A percentile compares a stretch with the other conserved stretches of the same genome.
These are phyloP conservation scores for Sparidentex hasta DNA, from an alignment of 2,797 vertebrate species.

Conservation along the genomic window DNA sequence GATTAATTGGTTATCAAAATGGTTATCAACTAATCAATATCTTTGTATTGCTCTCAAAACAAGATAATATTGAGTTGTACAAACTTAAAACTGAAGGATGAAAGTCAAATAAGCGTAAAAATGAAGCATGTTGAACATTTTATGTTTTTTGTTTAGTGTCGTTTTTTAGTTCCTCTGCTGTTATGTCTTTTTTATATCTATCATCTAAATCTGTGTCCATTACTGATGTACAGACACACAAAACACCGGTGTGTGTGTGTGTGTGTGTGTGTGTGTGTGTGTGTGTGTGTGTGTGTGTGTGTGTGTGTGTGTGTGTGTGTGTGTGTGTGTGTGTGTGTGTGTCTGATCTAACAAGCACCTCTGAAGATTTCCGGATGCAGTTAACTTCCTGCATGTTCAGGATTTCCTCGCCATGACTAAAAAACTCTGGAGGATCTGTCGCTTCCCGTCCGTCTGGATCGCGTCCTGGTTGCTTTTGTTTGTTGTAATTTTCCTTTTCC, in stretches of 20 bases:
- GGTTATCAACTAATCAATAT: too few species aligned
- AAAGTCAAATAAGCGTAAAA: not conserved
- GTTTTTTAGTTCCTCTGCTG: not conserved
- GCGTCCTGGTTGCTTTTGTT: conserved; percentile 19
- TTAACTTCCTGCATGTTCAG: conserved; percentile 65
- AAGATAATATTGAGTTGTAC: too few species aligned
- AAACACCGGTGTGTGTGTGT: too few species aligned
- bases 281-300: too few species aligned
- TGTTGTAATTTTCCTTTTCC: not conserved
- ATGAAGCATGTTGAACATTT: too few species aligned
- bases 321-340: too few species aligned
- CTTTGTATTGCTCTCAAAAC: too few species aligned
- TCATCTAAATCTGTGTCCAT: not conserved
- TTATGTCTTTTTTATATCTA: not conserved
- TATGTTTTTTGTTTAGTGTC: not conserved
- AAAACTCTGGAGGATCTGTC: conserved; percentile 9
- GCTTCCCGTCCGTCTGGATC: conserved; percentile 66
- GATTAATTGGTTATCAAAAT: too few species aligned
- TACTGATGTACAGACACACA: not conserved
- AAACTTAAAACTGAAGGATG: not conserved
- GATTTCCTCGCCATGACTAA: conserved; percentile 61
- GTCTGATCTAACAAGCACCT: not conserved
- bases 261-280: too few species aligned
- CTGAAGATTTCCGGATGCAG: conserved; percentile 36
- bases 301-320: too few species aligned